These are phyloP conservation scores for Diadumene lineata DNA, from an alignment of 92 coral and sea anemone species.

Conservation along the genomic window DNA sequence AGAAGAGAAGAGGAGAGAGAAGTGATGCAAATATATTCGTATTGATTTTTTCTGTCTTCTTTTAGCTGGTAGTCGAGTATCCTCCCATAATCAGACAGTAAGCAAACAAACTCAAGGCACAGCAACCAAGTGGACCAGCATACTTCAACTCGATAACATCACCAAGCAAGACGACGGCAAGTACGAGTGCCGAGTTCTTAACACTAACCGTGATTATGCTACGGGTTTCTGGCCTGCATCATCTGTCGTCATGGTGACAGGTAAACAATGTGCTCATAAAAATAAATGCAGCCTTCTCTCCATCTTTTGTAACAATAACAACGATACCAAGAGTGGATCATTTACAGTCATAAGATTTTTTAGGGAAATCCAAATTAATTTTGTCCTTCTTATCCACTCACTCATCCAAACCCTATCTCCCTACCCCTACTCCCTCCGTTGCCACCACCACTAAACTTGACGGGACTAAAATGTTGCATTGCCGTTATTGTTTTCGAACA, in stretches of 20 bases:
- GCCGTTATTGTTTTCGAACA: too few species aligned
- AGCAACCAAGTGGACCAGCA: slow-evolving; percentile 33
- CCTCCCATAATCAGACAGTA: slow-evolving; percentile 9
- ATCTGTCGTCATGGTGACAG: slow-evolving; percentile 40
- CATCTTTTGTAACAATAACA: too few species aligned
- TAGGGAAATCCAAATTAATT: not conserved
- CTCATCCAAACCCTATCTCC: not conserved
- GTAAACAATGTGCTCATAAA: slow-evolving; percentile 41
- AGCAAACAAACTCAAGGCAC: not conserved
- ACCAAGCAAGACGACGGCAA: slow-evolving; percentile 53
- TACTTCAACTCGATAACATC: slow-evolving; percentile 30
- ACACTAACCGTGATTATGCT: not conserved
- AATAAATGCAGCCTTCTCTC: too few species aligned
- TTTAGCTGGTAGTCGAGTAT: slow-evolving; percentile 5
- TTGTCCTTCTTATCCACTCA: not conserved
- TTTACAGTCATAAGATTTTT: not conserved
- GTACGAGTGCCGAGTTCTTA: slow-evolving; percentile 77
- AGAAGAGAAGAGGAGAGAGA: not conserved
- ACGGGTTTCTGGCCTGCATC: slow-evolving; percentile 65
- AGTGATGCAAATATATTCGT: not conserved
- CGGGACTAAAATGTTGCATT: too few species aligned
- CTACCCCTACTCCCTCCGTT: not conserved
- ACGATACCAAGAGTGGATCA: too few species aligned
- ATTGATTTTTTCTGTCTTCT: slow-evolving; percentile 7
- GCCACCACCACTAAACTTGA: too few species aligned